Percentiles rank a stretch among this genome's conserved stretches.
Conservation (phyloP, 2,888 invertebrate genomes). For the Eupeodes luniger region DNA sequence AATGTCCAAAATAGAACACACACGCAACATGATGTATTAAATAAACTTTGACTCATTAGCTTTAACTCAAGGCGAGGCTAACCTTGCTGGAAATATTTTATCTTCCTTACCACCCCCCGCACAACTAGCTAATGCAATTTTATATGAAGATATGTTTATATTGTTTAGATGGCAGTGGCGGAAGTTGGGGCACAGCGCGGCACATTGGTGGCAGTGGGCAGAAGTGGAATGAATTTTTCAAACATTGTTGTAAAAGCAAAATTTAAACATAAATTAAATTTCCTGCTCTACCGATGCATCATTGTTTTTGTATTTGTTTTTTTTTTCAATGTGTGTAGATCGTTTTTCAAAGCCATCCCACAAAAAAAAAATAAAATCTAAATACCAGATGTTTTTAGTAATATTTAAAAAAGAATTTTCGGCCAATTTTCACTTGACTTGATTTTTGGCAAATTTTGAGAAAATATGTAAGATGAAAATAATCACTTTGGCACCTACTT, state of each 20-base stretch:
- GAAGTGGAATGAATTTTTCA: neutral
- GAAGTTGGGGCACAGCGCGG: no score
- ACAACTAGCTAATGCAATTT: conserved; percentile 20
- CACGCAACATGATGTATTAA: conserved; percentile 44
- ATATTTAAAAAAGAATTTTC: conserved; percentile 13
- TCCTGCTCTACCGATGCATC: conserved; percentile 53
- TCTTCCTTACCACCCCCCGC: neutral
- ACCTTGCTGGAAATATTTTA: conserved; percentile 58
- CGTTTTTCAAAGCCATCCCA: neutral
- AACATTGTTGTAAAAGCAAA: neutral
- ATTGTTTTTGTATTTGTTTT: neutral
- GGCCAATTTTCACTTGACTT: conserved; percentile 20
- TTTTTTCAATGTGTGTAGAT: neutral
- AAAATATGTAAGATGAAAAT: conserved; percentile 15
- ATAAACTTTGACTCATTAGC: conserved; percentile 57
- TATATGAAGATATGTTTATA: neutral
- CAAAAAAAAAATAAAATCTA: neutral
- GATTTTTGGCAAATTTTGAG: conserved; percentile 28
- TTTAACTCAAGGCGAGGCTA: conserved; percentile 44
- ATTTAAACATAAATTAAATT: conserved; percentile 60
- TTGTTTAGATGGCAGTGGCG: no score
- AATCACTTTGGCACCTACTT: conserved; percentile 56
- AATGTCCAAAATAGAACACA: conserved; percentile 39
- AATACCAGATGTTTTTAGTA: conserved; percentile 60
- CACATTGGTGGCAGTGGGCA: no score